These are phyloP conservation scores for Haliclystus octoradiatus DNA, from an alignment of 30 jellyfish, hydroid and myxozoan species.

Conservation along the genomic window DNA sequence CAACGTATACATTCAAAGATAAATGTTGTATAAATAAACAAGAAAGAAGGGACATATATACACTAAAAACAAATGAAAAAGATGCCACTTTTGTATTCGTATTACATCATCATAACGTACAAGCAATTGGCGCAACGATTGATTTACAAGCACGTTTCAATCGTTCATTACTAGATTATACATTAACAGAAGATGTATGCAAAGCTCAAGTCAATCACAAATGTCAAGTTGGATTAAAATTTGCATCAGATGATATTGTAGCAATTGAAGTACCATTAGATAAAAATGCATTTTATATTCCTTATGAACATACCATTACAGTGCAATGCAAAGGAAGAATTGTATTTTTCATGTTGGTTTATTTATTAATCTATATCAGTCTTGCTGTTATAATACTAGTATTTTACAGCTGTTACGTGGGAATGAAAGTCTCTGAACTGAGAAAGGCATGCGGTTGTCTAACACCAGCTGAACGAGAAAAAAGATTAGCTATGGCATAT, in stretches of 20 bases:
- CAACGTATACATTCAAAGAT: conserved; percentile 16
- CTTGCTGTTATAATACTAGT: background rate
- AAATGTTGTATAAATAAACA: conserved; percentile 29
- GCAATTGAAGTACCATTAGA: conserved; percentile 36
- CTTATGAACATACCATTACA: conserved; percentile 16
- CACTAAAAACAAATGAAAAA: conserved; percentile 10
- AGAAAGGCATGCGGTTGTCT: background rate
- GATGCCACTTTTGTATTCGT: conserved; percentile 25
- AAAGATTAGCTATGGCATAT: background rate
- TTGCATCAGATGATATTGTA: conserved; percentile 22
- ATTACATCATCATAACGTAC: conserved; percentile 14
- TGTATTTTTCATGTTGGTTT: conserved; percentile 32
- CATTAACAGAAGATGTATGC: conserved; percentile 32
- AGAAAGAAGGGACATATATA: conserved; percentile 18
- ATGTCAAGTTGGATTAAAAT: conserved; percentile 30
- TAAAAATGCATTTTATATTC: conserved; percentile 1
- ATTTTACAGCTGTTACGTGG: background rate
- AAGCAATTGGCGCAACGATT: conserved; percentile 16
- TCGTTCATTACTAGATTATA: conserved; percentile 33
- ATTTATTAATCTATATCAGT: conserved; percentile 1
- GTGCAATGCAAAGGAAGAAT: conserved; percentile 59
- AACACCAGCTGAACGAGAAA: background rate
- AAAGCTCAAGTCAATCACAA: conserved; percentile 4
- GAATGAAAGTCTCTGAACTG: background rate
- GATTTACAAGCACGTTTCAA: conserved; percentile 6